Evolutionary conservation across 1,140 invertebrate species (phyloP).

Genomic region (Dreissena rostriformis): DNA sequence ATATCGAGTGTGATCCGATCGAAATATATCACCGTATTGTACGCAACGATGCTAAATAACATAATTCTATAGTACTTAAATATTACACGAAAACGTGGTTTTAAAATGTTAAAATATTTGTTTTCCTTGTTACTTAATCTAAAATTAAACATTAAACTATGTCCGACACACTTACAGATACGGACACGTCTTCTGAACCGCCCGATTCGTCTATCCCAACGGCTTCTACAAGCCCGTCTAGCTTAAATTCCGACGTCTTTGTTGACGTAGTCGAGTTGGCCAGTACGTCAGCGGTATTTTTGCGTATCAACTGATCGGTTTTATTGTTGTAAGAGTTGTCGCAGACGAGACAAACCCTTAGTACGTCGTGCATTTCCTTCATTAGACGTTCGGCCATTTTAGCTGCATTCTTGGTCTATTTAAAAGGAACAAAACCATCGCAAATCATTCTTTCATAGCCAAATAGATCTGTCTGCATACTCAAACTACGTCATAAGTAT

Average conservation of each 20-base stretch:
- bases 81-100: too few species aligned
- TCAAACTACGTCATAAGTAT: too few species aligned
- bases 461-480: too few species aligned
- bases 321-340: not conserved
- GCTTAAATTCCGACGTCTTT: not conserved
- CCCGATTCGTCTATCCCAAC: not conserved
- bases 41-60: too few species aligned
- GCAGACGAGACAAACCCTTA: constrained; percentile 4
- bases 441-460: too few species aligned
- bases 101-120: too few species aligned
- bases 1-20: too few species aligned
- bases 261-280: not conserved
- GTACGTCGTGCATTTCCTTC: not conserved
- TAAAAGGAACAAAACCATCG: too few species aligned
- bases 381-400: not conserved
- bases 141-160: too few species aligned
- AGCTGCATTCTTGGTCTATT: constrained; percentile 9
- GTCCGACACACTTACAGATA: constrained; percentile 24
- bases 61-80: too few species aligned
- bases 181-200: not conserved
- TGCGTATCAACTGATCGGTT: not conserved
- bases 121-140: too few species aligned
- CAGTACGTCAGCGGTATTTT: not conserved
- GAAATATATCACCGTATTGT: too few species aligned
- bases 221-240: not conserved